Evolutionary conservation across 2,797 vertebrate species (phyloP).

Genomic region (Xiphophorus birchmanni): DNA sequence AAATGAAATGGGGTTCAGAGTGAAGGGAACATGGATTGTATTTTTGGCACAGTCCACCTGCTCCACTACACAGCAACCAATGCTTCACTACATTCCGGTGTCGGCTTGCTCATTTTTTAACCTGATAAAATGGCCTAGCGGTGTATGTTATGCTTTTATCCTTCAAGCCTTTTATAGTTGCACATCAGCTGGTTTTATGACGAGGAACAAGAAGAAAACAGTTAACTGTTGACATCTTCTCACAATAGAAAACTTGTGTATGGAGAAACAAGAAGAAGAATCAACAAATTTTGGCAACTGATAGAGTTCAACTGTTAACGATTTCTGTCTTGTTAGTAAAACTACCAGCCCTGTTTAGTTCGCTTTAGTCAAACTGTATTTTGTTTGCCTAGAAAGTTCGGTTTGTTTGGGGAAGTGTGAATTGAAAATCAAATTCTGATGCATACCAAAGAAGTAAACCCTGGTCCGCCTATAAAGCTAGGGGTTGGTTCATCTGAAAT

Average conservation of each 20-base stretch:
- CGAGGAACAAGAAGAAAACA: not conserved
- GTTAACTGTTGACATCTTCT: not conserved
- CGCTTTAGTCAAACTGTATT: no score
- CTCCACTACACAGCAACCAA: not conserved
- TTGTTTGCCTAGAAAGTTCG: not conserved
- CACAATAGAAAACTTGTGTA: not conserved
- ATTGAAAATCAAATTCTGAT: not conserved
- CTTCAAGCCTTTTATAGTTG: not conserved
- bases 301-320: not conserved
- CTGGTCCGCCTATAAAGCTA: not conserved
- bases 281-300: not conserved
- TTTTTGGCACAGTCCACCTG: not conserved
- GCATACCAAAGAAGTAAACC: not conserved
- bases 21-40: not conserved
- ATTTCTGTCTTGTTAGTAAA: not conserved
- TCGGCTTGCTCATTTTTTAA: not conserved
- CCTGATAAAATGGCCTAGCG: not conserved
- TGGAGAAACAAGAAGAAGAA: not conserved
- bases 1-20: not conserved
- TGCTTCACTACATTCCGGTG: not conserved
- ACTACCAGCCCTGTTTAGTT: not conserved
- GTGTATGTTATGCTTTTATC: not conserved
- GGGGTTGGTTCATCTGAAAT: not conserved
- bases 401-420: not conserved
- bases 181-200: not conserved